These are phyloP conservation scores for Pseudolaguvia tuberculata DNA, from an alignment of 2,113 vertebrate species.

Conservation along the genomic window DNA sequence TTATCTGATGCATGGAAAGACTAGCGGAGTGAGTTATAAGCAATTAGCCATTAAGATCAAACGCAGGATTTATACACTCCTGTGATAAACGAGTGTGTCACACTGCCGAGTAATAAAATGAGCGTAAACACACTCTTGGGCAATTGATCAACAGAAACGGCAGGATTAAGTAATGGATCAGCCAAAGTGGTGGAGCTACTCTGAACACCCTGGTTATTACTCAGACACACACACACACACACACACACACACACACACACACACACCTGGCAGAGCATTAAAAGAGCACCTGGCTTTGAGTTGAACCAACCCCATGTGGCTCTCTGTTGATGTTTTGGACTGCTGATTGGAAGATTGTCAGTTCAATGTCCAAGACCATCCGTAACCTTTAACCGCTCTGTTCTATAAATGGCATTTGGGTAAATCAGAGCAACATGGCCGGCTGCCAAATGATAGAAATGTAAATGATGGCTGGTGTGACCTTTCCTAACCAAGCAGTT, in stretches of 20 bases:
- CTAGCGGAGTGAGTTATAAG: conserved; percentile 7
- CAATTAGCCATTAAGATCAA: conserved; percentile 24
- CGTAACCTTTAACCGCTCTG: too few relatives aligned
- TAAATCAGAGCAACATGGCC: too few relatives aligned
- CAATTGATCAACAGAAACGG: conserved; percentile 25
- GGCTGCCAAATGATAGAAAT: too few relatives aligned
- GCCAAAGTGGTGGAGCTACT: conserved; percentile 20
- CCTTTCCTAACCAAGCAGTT: not conserved
- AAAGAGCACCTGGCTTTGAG: not conserved
- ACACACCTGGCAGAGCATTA: not conserved
- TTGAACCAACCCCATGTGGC: not conserved
- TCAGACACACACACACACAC: conserved; percentile 19
- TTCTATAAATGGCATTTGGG: too few relatives aligned
- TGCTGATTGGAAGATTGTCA: too few relatives aligned
- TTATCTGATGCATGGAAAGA: not conserved
- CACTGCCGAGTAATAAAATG: conserved; percentile 18
- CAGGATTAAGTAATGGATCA: conserved; percentile 33
- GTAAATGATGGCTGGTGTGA: not conserved
- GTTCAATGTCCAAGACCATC: too few relatives aligned
- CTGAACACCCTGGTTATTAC: conserved; percentile 32
- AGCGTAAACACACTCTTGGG: conserved; percentile 19
- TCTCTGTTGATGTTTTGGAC: not conserved
- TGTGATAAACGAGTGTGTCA: not conserved
- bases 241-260: not conserved
- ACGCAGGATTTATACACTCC: not conserved